Conservation (phyloP, 2,797 vertebrate genomes). For the Silurus lanzhouensis region DNA sequence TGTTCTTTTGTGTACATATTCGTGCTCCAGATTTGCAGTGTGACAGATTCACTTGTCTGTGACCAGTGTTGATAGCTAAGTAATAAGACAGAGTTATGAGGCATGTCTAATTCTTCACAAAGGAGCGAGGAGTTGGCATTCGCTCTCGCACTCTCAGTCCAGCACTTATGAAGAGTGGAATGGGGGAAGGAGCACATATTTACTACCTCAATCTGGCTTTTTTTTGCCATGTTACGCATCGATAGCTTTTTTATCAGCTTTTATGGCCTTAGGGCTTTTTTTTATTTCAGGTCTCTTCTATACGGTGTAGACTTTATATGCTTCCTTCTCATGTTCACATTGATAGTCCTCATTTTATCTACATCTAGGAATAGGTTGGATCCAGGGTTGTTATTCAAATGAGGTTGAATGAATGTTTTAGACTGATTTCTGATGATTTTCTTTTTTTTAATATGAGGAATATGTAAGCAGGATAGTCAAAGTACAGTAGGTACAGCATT, state of each 20-base stretch:
- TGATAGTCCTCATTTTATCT: constrained; percentile 19
- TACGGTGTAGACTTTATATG: constrained; percentile 48
- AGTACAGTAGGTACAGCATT: not conserved
- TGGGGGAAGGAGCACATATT: constrained; percentile 53
- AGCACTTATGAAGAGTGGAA: constrained; percentile 33
- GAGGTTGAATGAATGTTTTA: not conserved
- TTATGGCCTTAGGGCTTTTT: constrained; percentile 48
- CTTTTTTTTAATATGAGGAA: not conserved
- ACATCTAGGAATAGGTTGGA: not conserved
- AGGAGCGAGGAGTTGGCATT: constrained; percentile 48
- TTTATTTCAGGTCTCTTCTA: constrained; percentile 43
- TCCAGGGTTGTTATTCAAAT: constrained; percentile 9
- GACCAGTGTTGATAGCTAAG: constrained; percentile 42
- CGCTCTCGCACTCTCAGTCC: constrained; percentile 5
- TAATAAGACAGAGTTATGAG: constrained; percentile 56
- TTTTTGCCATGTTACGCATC: constrained; percentile 44
- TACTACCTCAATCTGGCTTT: constrained; percentile 56
- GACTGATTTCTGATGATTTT: not conserved
- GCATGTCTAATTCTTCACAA: constrained; percentile 56
- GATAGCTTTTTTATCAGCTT: constrained; percentile 48
- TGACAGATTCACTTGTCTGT: constrained; percentile 36
- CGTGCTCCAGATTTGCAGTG: constrained; percentile 1
- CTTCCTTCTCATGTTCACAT: constrained; percentile 39
- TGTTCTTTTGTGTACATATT: not conserved
- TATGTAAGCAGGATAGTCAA: not conserved